Conservation (phyloP, 2,888 invertebrate genomes). For the Alviniconcha strummeri region DNA sequence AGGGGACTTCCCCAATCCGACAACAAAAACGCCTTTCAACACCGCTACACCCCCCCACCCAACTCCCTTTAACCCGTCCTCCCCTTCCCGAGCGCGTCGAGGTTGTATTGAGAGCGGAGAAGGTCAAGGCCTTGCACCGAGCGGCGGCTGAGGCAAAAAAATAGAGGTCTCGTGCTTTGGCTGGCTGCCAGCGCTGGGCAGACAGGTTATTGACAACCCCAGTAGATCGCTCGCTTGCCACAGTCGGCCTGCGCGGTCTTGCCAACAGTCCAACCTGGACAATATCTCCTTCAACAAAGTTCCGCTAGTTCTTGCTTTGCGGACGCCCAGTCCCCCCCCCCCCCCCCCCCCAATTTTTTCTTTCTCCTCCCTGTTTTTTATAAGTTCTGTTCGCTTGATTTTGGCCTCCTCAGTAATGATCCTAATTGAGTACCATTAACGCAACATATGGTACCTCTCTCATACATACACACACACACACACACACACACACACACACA, state of each 20-base stretch:
- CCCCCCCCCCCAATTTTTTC: background rate
- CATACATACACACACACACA: background rate
- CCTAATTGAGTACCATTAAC: too few species aligned
- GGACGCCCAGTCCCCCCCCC: background rate
- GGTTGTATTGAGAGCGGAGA: background rate
- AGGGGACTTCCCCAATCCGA: slow-evolving; percentile 11
- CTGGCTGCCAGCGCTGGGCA: slow-evolving; percentile 11
- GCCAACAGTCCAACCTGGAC: background rate
- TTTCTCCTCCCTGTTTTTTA: background rate
- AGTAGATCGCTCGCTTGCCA: slow-evolving; percentile 12
- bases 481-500: background rate
- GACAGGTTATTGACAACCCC: slow-evolving; percentile 20
- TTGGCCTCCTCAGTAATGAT: too few species aligned
- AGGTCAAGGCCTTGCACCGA: slow-evolving; percentile 13
- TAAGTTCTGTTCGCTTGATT: background rate
- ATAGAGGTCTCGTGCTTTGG: slow-evolving; percentile 19
- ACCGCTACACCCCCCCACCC: background rate
- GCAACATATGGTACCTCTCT: background rate
- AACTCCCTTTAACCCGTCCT: background rate
- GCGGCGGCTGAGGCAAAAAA: background rate
- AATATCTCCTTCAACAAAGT: background rate
- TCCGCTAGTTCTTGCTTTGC: background rate
- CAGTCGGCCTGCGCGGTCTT: too few species aligned
- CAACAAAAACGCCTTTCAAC: background rate
- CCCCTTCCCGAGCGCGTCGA: background rate